These are phyloP conservation scores for Parnassius glacialis DNA, from an alignment of 2,888 invertebrate genomes.

Conservation along the genomic window DNA sequence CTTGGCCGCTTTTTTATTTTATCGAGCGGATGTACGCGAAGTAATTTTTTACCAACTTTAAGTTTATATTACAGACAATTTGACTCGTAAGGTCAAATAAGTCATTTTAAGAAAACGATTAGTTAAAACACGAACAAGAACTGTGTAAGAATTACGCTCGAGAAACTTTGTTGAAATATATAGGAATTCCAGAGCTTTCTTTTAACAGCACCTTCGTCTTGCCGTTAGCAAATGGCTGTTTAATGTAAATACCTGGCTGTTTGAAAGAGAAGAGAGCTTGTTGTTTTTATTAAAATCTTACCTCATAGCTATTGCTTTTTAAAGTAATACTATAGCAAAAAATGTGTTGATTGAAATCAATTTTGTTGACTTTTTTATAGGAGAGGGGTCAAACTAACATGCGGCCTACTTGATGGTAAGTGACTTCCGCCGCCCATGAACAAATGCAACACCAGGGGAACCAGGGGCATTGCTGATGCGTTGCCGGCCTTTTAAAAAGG, in stretches of 20 bases:
- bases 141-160: background rate
- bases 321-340: background rate
- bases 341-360: background rate
- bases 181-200: slow-evolving; percentile 19
- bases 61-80: too few species aligned
- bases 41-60: too few species aligned
- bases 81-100: too few species aligned
- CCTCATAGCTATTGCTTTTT: slow-evolving; percentile 4
- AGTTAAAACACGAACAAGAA: background rate
- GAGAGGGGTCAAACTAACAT: too few species aligned
- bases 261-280: slow-evolving; percentile 8
- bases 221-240: slow-evolving; percentile 14
- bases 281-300: slow-evolving; percentile 12
- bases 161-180: slow-evolving; percentile 6
- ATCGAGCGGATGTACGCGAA: too few species aligned
- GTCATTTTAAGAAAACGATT: too few species aligned
- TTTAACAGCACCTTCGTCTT: slow-evolving; percentile 17
- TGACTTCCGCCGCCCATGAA: too few species aligned
- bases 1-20: too few species aligned
- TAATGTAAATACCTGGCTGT: slow-evolving; percentile 25
- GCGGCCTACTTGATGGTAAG: too few species aligned
- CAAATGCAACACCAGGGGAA: too few species aligned
- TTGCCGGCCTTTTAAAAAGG: too few species aligned
- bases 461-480: too few species aligned
- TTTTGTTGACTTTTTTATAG: background rate